Evolutionary conservation across 2,113 vertebrate species (phyloP), one percentile per base, ranked within the genome.

Genomic region (Cyphotilapia sp.): DNA sequence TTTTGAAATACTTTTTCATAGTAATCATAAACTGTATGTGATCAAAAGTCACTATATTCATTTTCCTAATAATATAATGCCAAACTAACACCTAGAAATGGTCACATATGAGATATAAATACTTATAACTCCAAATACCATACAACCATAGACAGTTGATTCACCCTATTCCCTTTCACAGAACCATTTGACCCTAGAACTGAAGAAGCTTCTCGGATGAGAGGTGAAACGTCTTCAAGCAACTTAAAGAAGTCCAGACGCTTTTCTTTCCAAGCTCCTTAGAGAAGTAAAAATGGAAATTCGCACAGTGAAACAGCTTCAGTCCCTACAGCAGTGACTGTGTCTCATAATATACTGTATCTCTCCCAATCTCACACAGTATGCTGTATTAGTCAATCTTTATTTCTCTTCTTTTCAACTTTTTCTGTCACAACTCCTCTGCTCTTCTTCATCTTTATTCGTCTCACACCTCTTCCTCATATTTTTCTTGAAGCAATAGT

Each of bases 11-110:
- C 13, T 16, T 59, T 17, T 59, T 59, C 13, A 59, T 59, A 29
- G 56, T 29, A 59, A 29, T 59, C 13, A 29, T 59, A 29, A 59
- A 59, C 13, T 16, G 13, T 16, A 29, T 7, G 12, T 29, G 12
- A 59, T 59, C 27, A 22, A 22, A 22, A 22, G 22, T 22, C 22
- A 22, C 22, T 22, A 22, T 22, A 22, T 22, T 22, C 22, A 22
- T 22, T 22, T 22, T 22, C 22, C 22, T 22, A 22, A 22, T 59
- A 0, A 31, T 29, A 59, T 59, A 59, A 59, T 5, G 27, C 0
- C 54, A 57, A 29, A 27, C 54, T 29, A 27, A 57, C 12, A 57
- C 12, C 24, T 8, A 57, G 3, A 29, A 57, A 57, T 27, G 54
- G 54, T 0, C 54, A 57, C 54, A 57, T 27, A 14, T 57, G 54